A percentile compares a stretch with the other conserved stretches of the same genome.
Evolutionary conservation across 2,797 vertebrate genomes (phyloP).

Genomic region (Helicolenus hilgendorfi): DNA sequence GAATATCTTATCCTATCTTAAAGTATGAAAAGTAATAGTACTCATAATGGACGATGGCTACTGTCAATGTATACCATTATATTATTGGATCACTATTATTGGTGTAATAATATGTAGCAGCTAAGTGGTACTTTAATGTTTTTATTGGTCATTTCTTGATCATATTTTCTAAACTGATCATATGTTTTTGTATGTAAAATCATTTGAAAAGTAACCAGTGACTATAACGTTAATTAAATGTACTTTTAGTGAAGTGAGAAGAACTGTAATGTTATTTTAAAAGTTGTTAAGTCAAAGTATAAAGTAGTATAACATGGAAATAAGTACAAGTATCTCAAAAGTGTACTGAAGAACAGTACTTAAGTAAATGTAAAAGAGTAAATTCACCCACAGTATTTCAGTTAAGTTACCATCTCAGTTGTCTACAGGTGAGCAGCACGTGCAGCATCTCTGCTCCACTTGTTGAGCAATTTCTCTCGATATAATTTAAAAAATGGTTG

Average conservation of each 20-base stretch:
- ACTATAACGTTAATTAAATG: background rate
- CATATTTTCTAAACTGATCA: background rate
- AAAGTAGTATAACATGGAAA: background rate
- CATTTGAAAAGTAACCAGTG: background rate
- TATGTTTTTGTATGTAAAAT: background rate
- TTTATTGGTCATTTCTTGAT: background rate
- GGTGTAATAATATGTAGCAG: background rate
- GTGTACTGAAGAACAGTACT: background rate
- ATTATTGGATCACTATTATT: background rate
- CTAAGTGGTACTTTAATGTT: background rate
- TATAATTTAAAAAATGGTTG: background rate
- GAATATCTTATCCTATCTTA: too few species aligned
- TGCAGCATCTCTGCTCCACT: background rate
- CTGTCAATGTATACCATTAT: background rate
- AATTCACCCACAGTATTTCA: too few species aligned
- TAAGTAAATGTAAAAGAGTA: rapidly evolving
- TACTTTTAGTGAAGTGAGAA: background rate
- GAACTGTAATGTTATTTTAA: background rate
- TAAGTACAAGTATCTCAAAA: background rate
- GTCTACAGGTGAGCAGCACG: background rate
- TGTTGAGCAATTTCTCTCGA: background rate
- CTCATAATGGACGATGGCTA: background rate
- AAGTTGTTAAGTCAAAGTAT: background rate
- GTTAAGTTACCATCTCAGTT: background rate
- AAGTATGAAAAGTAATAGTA: background rate